Conservation (phyloP, 2,888 invertebrate genomes). For the Rotaria sp. region DNA sequence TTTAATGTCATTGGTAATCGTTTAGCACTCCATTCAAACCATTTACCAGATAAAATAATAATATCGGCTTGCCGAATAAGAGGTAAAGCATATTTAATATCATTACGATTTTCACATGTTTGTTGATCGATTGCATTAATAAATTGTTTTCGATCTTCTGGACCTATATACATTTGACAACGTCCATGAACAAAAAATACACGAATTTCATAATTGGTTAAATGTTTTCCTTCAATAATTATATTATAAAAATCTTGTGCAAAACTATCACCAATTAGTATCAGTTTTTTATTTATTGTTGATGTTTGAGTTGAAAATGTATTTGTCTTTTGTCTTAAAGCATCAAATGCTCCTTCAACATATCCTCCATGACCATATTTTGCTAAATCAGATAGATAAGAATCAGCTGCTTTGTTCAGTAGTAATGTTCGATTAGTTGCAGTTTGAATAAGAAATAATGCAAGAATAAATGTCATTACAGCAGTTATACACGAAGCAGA, state of each 20-base stretch:
- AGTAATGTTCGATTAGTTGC: not conserved
- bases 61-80: not conserved
- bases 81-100: not conserved
- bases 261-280: not conserved
- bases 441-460: not conserved
- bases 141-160: not conserved
- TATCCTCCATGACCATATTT: not conserved
- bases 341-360: not conserved
- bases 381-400: not conserved
- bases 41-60: not conserved
- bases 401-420: not conserved
- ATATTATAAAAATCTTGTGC: not conserved
- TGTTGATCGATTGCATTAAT: not conserved
- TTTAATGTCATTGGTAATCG: not conserved
- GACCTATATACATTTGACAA: not conserved
- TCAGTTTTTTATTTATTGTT: not conserved
- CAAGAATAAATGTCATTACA: not conserved
- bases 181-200: not conserved
- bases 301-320: not conserved
- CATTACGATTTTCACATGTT: not conserved
- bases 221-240: not conserved
- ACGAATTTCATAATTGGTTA: not conserved
- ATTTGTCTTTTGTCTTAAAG: not conserved
- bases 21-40: not conserved
- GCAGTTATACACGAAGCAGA: not conserved